Evolutionary conservation across 1,140 invertebrate species (phyloP).

Genomic region (Hestina assimilis): DNA sequence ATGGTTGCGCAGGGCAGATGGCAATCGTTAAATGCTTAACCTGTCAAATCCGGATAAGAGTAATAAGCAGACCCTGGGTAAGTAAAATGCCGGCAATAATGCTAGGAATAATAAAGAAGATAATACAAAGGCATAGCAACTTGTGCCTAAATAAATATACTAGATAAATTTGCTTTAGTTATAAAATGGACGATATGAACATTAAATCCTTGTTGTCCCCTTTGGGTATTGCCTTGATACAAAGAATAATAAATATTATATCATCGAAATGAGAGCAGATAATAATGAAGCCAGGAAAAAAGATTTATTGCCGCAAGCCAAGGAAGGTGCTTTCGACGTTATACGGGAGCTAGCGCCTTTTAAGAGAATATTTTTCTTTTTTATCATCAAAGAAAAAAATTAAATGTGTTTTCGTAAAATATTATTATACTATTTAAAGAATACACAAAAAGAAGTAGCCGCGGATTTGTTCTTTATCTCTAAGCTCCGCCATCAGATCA

Average conservation of each 20-base stretch:
- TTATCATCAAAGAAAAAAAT: background rate
- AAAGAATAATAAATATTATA: slow-evolving; percentile 17
- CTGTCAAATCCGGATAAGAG: too few relatives aligned
- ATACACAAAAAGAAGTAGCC: background rate
- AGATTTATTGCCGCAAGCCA: slow-evolving; percentile 13
- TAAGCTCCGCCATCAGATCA: too few relatives aligned
- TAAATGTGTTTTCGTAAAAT: too few relatives aligned
- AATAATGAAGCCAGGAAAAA: slow-evolving; percentile 13
- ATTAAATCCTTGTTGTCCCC: background rate
- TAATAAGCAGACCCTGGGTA: too few relatives aligned
- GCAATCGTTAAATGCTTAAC: too few relatives aligned
- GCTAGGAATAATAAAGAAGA: too few relatives aligned
- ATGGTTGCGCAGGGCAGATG: too few relatives aligned
- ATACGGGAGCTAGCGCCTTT: background rate
- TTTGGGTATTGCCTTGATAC: slow-evolving; percentile 2
- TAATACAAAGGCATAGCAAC: too few relatives aligned
- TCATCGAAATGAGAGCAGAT: slow-evolving; percentile 12
- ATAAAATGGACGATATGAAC: background rate
- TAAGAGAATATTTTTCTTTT: slow-evolving; percentile 2
- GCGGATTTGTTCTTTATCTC: too few relatives aligned
- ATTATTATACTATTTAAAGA: background rate
- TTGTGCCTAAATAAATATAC: too few relatives aligned
- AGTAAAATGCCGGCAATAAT: too few relatives aligned
- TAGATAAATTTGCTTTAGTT: background rate
- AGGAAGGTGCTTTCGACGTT: slow-evolving; percentile 1